A percentile compares a stretch with the other conserved stretches of the same genome.
Conservation (phyloP, 35 echinoderm and acorn worm genomes). For the Amphiura filiformis region DNA sequence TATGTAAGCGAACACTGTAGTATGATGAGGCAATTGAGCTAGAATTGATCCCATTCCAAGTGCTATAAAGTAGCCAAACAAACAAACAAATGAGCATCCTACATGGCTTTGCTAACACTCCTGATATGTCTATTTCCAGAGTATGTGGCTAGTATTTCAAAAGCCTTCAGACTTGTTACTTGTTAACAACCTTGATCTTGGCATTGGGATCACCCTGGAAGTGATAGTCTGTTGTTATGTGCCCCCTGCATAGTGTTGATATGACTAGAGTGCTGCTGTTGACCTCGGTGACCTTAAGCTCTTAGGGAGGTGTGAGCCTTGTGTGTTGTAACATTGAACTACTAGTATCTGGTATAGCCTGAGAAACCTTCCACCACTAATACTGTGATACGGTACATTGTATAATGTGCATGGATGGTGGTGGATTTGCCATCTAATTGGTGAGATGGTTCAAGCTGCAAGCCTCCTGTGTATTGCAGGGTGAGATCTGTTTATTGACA, state of each 20-base stretch:
- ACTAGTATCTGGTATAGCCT: neutral
- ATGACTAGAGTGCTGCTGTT: neutral
- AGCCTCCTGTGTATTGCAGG: neutral
- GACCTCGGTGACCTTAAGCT: neutral
- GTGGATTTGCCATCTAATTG: neutral
- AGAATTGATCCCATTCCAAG: no score
- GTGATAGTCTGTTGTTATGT: neutral
- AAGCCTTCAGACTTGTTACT: no score
- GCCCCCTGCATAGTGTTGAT: neutral
- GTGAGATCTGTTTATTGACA: constrained; percentile 6
- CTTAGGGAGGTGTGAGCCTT: neutral
- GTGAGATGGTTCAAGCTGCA: neutral
- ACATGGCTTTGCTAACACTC: no score
- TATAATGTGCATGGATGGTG: neutral
- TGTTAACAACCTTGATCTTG: no score
- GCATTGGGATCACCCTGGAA: neutral
- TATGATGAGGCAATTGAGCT: no score
- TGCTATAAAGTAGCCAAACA: no score
- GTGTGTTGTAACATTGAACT: neutral
- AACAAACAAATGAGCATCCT: no score
- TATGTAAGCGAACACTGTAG: no score
- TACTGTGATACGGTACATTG: neutral
- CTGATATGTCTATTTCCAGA: no score
- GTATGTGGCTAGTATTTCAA: no score
- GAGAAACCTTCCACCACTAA: neutral